A percentile compares a stretch with the other conserved stretches of the same genome.
These are phyloP conservation scores for Reticulitermes lucifugus DNA, from an alignment of 2,888 invertebrate genomes.

Conservation along the genomic window DNA sequence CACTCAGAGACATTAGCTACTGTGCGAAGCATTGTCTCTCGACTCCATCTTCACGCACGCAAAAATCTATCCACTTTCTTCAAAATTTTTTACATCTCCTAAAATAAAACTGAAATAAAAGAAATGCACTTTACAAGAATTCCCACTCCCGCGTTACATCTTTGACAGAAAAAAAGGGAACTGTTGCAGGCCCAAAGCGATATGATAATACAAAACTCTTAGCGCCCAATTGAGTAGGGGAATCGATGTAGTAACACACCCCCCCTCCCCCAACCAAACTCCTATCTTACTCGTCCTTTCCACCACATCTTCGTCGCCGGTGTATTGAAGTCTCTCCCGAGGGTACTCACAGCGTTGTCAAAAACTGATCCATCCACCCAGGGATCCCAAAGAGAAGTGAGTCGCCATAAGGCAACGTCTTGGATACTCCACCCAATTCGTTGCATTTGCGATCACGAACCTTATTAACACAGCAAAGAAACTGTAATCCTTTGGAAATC, in stretches of 20 bases:
- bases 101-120: constrained; percentile 41
- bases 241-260: not conserved
- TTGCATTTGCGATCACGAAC: not conserved
- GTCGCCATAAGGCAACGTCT: not conserved
- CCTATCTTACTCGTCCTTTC: not conserved
- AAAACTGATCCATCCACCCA: constrained; percentile 28
- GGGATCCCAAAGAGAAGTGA: constrained; percentile 36
- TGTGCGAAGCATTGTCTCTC: not conserved
- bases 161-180: not conserved
- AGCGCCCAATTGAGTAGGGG: constrained; percentile 46
- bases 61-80: constrained; percentile 11
- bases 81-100: constrained; percentile 5
- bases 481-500: not conserved
- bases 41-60: not conserved
- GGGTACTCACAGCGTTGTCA: constrained; percentile 15
- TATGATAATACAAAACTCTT: constrained; percentile 49
- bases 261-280: no score
- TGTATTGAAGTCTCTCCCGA: constrained; percentile 12
- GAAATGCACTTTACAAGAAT: constrained; percentile 45
- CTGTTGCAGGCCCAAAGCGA: not conserved
- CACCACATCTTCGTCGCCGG: not conserved
- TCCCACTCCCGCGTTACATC: constrained; percentile 33
- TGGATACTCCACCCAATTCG: not conserved
- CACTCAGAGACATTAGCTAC: not conserved
- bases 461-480: constrained; percentile 1